These are phyloP conservation scores for Nanorana parkeri DNA, from an alignment of 2,113 vertebrate species.

Conservation along the genomic window DNA sequence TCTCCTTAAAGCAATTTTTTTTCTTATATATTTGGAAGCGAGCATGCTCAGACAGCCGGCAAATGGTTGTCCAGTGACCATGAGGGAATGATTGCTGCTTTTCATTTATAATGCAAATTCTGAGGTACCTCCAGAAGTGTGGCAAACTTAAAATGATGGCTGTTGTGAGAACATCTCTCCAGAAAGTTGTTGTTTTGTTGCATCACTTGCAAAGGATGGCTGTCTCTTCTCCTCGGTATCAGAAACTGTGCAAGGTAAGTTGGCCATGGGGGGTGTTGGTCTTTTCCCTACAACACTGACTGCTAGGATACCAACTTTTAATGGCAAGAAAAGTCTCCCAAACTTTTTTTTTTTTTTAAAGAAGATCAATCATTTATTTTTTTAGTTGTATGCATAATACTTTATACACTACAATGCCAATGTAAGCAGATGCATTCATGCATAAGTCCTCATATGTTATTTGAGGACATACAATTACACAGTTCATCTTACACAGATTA, in stretches of 20 bases:
- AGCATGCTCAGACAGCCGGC: slow-evolving; percentile 84
- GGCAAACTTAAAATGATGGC: slow-evolving; percentile 99
- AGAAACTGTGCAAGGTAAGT: slow-evolving; percentile 99
- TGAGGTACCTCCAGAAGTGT: slow-evolving; percentile 91
- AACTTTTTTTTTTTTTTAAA: neutral
- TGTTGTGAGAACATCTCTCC: slow-evolving; percentile 98
- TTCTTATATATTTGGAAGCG: slow-evolving; percentile 73
- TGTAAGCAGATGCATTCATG: no score
- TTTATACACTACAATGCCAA: neutral
- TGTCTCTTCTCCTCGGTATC: slow-evolving; percentile 97
- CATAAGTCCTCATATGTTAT: no score
- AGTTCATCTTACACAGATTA: no score
- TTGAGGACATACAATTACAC: no score
- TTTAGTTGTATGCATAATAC: neutral
- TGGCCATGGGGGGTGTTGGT: slow-evolving; percentile 58
- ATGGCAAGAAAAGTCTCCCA: neutral
- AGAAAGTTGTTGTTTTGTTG: slow-evolving; percentile 99
- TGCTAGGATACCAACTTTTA: slow-evolving; percentile 22
- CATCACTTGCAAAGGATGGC: slow-evolving; percentile 99
- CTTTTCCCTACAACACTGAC: neutral
- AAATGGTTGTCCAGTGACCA: slow-evolving; percentile 83
- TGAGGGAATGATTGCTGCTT: slow-evolving; percentile 84
- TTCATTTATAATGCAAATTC: slow-evolving; percentile 96
- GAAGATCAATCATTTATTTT: neutral
- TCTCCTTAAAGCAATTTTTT: slow-evolving; percentile 56